phyloP scores from a whole-genome alignment of 2,797 vertebrate genomes.

The Cetoscarus ocellatus region DNA sequence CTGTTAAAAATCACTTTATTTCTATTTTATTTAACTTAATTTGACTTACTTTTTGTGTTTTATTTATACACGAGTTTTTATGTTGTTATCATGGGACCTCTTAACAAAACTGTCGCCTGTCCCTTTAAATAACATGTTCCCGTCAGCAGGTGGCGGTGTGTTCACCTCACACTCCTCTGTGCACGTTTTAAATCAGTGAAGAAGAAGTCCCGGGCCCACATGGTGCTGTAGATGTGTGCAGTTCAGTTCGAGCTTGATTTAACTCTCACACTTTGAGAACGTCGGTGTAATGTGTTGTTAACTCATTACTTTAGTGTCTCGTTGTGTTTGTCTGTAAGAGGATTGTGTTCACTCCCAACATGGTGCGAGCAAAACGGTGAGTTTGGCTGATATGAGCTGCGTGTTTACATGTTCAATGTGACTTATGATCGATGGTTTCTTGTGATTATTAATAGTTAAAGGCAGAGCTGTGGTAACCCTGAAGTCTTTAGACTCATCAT shows the following conservation, averaged over 20 bases:
- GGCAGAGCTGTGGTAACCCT: no score
- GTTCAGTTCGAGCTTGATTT: background rate
- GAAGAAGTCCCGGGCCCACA: conserved; percentile 61
- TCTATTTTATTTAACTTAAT: no score
- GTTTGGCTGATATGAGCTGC: conserved; percentile 30
- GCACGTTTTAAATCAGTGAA: background rate
- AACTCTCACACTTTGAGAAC: fast-evolving
- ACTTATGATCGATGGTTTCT: background rate
- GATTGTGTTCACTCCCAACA: conserved; percentile 39
- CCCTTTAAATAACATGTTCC: background rate
- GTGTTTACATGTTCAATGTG: background rate
- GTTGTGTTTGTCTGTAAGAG: background rate
- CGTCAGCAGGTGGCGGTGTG: conserved; percentile 31
- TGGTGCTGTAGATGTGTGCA: conserved; percentile 14
- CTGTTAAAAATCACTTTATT: no score
- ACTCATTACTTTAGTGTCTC: fast-evolving
- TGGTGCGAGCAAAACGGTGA: conserved; percentile 82
- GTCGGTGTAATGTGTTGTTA: background rate
- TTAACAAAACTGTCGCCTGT: no score
- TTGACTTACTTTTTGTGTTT: no score
- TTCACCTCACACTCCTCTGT: fast-evolving
- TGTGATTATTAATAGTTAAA: background rate
- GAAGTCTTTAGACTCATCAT: background rate
- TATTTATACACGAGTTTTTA: no score
- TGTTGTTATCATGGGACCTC: no score